Evolutionary conservation across 2,888 invertebrate genomes (phyloP).

Genomic region (Apotomis capreana): DNA sequence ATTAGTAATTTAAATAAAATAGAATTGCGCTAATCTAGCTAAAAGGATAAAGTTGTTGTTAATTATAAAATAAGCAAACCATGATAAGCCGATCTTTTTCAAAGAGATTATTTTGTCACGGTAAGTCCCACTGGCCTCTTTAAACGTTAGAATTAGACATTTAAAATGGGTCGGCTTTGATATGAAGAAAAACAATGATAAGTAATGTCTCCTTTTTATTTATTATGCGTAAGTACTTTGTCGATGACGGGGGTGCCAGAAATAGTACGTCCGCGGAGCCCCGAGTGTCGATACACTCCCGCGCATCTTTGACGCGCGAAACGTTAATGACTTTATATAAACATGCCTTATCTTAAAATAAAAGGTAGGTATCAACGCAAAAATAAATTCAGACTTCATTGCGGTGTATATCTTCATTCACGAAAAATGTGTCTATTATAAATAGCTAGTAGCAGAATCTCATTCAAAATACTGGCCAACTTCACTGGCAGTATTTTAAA

Average conservation of each 20-base stretch:
- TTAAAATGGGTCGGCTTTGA: neutral
- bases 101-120: conserved; percentile 10
- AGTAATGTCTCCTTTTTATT: neutral
- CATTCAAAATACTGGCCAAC: conserved; percentile 10
- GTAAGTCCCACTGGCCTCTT: conserved; percentile 2
- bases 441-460: conserved; percentile 22
- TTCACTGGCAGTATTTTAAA: conserved; percentile 12
- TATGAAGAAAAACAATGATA: conserved; percentile 5
- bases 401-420: conserved; percentile 34
- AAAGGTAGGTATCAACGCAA: conserved; percentile 36
- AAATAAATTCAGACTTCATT: conserved; percentile 34
- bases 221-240: conserved; percentile 15
- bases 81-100: conserved; percentile 9
- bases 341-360: conserved; percentile 49
- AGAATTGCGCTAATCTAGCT: conserved; percentile 50
- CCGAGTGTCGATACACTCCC: conserved; percentile 60
- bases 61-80: conserved; percentile 19
- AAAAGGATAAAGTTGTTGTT: conserved; percentile 18
- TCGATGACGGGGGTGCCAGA: conserved; percentile 52
- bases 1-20: conserved; percentile 37
- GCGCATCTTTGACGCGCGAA: conserved; percentile 69
- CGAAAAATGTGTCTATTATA: conserved; percentile 31
- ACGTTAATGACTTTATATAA: conserved; percentile 68
- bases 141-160: conserved; percentile 2
- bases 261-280: conserved; percentile 53